phyloP scores from a whole-genome alignment of 2,888 invertebrate genomes.

The Campaea margaritaria region DNA sequence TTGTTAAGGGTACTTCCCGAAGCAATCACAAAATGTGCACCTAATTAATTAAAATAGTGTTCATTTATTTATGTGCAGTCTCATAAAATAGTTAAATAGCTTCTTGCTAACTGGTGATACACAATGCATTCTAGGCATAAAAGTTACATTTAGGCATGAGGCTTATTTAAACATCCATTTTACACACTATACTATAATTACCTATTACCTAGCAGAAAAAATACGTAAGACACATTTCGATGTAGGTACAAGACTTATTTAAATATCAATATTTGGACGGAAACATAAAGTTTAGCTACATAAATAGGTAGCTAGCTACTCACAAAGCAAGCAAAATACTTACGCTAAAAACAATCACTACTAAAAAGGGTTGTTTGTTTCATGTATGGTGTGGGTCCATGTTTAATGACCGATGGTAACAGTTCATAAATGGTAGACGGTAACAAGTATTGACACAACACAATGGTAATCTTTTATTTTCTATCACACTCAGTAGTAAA shows the following conservation, averaged over 20 bases:
- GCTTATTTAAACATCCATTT: neutral
- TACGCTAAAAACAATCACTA: neutral
- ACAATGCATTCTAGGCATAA: conserved; percentile 3
- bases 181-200: no score
- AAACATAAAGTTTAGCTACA: conserved; percentile 7
- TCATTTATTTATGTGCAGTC: conserved; percentile 42
- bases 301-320: neutral
- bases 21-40: conserved; percentile 42
- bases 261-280: conserved; percentile 20
- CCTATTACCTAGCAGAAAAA: no score
- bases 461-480: conserved; percentile 13
- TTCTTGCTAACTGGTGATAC: conserved; percentile 46
- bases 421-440: conserved; percentile 30
- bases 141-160: neutral
- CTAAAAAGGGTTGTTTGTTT: conserved; percentile 1
- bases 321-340: neutral
- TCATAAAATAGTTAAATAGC: conserved; percentile 48
- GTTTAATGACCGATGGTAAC: conserved; percentile 44
- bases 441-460: conserved; percentile 6
- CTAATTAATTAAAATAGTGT: conserved; percentile 38
- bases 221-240: no score
- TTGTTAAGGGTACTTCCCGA: neutral
- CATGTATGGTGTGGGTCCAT: conserved; percentile 9
- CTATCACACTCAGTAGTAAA: neutral
- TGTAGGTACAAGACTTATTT: no score